Evolutionary conservation across 2,797 vertebrate species (phyloP), one percentile per base, ranked within the genome.

Genomic region (Gambelia wislizenii): DNA sequence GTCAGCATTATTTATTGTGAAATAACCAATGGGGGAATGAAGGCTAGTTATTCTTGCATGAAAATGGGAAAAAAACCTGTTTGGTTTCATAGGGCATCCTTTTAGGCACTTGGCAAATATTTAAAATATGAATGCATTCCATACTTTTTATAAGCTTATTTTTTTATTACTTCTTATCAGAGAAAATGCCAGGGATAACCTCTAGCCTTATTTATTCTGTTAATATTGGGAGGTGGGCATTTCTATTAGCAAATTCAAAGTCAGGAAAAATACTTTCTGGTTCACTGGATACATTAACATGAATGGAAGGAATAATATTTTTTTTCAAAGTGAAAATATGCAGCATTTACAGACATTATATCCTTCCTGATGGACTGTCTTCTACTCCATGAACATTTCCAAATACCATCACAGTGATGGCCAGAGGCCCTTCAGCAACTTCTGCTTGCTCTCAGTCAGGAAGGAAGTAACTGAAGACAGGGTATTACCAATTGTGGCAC

Each of bases 91-190:
- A 87, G 56, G 25, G 1, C 87, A 69, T 54, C 92, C 42, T 80
- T 67, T 61, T 79, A 78, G 0, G 25, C 18, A 83, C 6, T 83
- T 8, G 82, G 83, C 83, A 77, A 87, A 72, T 87, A 84, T 61
- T 77, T 89, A 85, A 92, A 84, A 52, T 85, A 69, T 1, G 0
- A 56, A 9, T 74, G 27, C 2, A 13, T 92, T 94, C 82, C 82
- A 1, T 79, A 44, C 0, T 56, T 94, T 90, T 84, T 87, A 67
- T 75, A 87, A 76, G 3, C 1, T 54, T 85, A 87, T 91, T 64
- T 83, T 93, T 95, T 91, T 91, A 91, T 91, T 93, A 78, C 2
- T 85, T 69, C 33, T 92, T 91, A 76, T 64, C 52, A 84, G 1
- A 79, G 8, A 88, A 93, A 92, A 88, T 76, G 42, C 4, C 30